Base-by-base conservation (phyloP, 2,113 vertebrate genomes). In the Cyphomyrus discorhynchus region DNA sequence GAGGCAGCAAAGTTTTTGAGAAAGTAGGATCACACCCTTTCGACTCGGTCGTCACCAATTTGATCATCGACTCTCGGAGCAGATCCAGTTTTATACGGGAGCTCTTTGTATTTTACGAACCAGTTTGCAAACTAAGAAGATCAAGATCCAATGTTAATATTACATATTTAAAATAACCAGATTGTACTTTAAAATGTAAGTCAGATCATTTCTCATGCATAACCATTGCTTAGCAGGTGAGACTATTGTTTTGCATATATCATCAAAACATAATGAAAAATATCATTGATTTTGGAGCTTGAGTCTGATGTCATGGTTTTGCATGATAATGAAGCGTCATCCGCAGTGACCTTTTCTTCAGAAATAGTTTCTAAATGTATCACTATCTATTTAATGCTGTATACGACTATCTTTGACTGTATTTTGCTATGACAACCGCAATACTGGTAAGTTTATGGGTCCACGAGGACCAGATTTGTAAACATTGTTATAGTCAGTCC, bases 201-300 rank as follows among this genome's bases (percentile, higher is more conserved):
- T 86, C 27, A 86, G n/a, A 27, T 86, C 2, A 86, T 50, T n/a
- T 39, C 10, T 50, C 83, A 86, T 49, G 62, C 1, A 74, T 45
- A 70, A 74, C 35, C 21, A 31, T 74, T 17, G 15, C 13, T 88
- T 53, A 31, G 74, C 74, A 80, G 74, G 74, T 50, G 62, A 49
- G 13, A 77, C 62, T 52, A 88, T 77, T 77, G 45, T 35, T 50
- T 88, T 88, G 88, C 88, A 77, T 77, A 35, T 88, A 19, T 77
- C 2, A 80, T 70, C 74, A 88, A 88, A 88, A 77, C 88, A 27
- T 88, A 31, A 88, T 39, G 27, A 77, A 88, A 74, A 88, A 80
- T 80, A 42, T 42, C 35, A 80, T 80, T 80, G 35, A 80, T 80
- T 80, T 80, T 80, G 15, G 74, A 80, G 70, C 31, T 2, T 39